These are phyloP conservation scores for Diarsia mendica DNA, from an alignment of 2,888 invertebrate genomes.

Conservation along the genomic window DNA sequence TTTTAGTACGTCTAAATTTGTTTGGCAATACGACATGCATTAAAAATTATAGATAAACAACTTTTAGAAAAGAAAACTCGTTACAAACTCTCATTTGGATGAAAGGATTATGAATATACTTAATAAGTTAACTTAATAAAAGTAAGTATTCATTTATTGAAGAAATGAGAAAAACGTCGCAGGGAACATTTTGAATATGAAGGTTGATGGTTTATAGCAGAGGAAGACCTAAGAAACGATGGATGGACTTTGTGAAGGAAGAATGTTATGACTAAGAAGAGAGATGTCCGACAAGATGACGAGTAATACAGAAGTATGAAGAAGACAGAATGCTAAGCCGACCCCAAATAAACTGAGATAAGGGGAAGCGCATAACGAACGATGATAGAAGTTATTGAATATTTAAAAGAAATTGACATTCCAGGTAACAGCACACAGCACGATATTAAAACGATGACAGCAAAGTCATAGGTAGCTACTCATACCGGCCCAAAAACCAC, in stretches of 20 bases:
- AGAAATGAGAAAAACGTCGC: neutral
- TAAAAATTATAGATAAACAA: neutral
- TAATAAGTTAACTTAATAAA: neutral
- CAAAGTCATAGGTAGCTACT: neutral
- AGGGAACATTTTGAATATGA: neutral
- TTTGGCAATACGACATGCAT: neutral
- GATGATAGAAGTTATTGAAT: neutral
- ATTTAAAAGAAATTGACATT: neutral
- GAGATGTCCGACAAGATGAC: neutral
- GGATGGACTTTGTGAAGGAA: neutral
- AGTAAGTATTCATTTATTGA: neutral
- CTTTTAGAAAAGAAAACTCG: slow-evolving; percentile 6
- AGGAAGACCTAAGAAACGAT: neutral
- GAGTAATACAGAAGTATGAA: neutral
- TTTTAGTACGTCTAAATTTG: slow-evolving; percentile 10
- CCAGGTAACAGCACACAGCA: neutral
- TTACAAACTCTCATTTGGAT: neutral
- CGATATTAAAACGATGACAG: neutral
- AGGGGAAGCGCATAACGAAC: neutral
- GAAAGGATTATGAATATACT: neutral
- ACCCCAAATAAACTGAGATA: neutral
- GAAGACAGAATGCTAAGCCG: neutral
- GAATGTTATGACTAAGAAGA: neutral
- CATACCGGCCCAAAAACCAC: slow-evolving; percentile 9
- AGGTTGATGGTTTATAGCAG: neutral